Base-by-base conservation (phyloP, 1,140 invertebrate species). In the Phocides pigmalion region DNA sequence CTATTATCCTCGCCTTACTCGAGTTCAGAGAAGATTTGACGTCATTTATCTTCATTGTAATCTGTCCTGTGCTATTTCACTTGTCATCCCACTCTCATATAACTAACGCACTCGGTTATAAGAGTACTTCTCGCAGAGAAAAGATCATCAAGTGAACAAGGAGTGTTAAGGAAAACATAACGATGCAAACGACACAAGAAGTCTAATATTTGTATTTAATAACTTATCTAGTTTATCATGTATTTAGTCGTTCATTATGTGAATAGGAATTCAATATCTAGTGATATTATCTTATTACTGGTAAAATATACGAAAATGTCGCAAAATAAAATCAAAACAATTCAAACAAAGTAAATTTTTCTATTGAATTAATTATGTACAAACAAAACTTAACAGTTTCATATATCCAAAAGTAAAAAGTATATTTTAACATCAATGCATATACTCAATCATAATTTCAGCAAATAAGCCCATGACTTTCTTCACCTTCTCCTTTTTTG, bases 391-490 rank as follows among this genome's bases (percentile, higher is more conserved):
- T 11, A 1, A 11, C 1, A 5, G 9, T 32, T 32, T 32, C n/a
- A 1, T 11, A 32, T 32, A n/a, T 32, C n/a, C 28, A 32, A 32
- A 37, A n/a, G 22, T 32, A 37, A 19, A 37, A 25, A 14, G 16
- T 50, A 39, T n/a, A n/a, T 37, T 12, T 35, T 15, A 35, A 17
- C 17, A 14, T 64, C 28, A 44, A 37, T 44, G 49, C 64, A 84
- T 78, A 66, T 87, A 88, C 11, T 66, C 59, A 20, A 85, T 59
- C 54, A 89, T 85, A n/a, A 89, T 76, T 54, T 89, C 79, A 1
- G 76, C 64, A 1, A 85, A 70, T 20, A 89, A 58, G 46, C 79
- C 49, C 37, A 87, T 69, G 8, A 89, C 68, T 12, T 67, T 74
- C 19, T 76, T 62, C 4, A 81, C 71, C 64, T 85, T 88, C 4